Evolutionary conservation across 2,797 vertebrate species (phyloP).

Genomic region (Periparus ater): DNA sequence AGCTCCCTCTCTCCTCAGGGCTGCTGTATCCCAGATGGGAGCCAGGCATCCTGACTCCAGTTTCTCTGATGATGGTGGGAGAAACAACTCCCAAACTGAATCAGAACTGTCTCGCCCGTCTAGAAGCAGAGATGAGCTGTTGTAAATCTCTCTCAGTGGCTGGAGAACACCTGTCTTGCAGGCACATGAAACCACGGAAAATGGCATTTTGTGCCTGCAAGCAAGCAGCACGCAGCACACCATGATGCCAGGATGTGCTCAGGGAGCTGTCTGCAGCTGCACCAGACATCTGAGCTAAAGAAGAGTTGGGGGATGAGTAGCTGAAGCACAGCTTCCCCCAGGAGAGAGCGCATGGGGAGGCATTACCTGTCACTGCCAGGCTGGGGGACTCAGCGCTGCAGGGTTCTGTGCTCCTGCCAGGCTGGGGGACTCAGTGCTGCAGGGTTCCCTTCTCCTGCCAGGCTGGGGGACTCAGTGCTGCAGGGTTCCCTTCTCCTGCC

Average conservation of each 20-base stretch:
- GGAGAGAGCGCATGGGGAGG: neutral
- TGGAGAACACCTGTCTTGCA: neutral
- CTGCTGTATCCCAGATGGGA: neutral
- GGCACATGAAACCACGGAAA: neutral
- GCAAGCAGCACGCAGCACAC: accelerated
- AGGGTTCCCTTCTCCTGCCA: neutral
- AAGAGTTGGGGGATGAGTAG: neutral
- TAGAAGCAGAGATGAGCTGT: neutral
- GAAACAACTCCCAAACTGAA: neutral
- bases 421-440: neutral
- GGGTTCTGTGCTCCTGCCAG: neutral
- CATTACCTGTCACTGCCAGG: neutral
- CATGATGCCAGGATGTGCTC: neutral
- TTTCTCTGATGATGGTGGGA: neutral
- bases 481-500: neutral
- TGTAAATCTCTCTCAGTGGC: neutral
- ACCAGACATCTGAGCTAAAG: neutral
- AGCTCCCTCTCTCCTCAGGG: accelerated
- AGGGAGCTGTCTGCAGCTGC: neutral
- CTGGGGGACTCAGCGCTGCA: neutral
- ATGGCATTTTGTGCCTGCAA: neutral
- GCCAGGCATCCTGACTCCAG: neutral
- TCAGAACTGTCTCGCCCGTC: neutral
- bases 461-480: neutral
- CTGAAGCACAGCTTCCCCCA: accelerated